A percentile compares a stretch with the other conserved stretches of the same genome.
These are phyloP conservation scores for Prenolepis imparis DNA, from an alignment of 2,888 invertebrate species.

Conservation along the genomic window DNA sequence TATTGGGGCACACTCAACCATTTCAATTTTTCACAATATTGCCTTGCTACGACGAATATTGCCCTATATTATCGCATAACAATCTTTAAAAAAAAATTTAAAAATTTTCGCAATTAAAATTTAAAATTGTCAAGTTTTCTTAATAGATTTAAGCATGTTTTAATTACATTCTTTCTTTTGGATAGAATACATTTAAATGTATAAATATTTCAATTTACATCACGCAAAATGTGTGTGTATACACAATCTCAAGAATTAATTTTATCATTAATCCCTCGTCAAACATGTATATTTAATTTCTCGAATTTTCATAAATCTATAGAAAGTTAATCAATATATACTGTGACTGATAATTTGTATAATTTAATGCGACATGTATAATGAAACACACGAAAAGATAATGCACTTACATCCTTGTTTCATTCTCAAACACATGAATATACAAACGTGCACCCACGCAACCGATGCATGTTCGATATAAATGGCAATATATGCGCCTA, in stretches of 20 bases:
- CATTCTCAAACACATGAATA: neutral
- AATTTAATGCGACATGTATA: neutral
- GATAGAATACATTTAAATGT: neutral
- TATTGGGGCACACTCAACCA: neutral
- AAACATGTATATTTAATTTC: neutral
- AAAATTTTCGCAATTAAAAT: neutral
- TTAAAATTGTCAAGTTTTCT: neutral
- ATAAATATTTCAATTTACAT: neutral
- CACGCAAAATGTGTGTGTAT: neutral
- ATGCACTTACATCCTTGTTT: slow-evolving; percentile 28
- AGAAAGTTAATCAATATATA: neutral
- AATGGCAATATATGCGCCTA: slow-evolving; percentile 27
- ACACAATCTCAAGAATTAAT: neutral
- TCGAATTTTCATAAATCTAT: neutral
- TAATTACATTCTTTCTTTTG: neutral
- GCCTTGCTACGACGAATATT: neutral
- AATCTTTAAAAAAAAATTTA: neutral
- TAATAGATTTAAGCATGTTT: neutral
- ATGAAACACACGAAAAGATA: slow-evolving; percentile 5
- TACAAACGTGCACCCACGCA: neutral
- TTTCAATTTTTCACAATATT: slow-evolving; percentile 19
- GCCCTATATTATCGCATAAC: neutral
- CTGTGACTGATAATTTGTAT: neutral
- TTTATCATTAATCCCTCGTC: neutral
- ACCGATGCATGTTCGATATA: slow-evolving; percentile 29